phyloP scores from a whole-genome alignment of 1,140 invertebrate species.

The Zaprionus davidi region DNA sequence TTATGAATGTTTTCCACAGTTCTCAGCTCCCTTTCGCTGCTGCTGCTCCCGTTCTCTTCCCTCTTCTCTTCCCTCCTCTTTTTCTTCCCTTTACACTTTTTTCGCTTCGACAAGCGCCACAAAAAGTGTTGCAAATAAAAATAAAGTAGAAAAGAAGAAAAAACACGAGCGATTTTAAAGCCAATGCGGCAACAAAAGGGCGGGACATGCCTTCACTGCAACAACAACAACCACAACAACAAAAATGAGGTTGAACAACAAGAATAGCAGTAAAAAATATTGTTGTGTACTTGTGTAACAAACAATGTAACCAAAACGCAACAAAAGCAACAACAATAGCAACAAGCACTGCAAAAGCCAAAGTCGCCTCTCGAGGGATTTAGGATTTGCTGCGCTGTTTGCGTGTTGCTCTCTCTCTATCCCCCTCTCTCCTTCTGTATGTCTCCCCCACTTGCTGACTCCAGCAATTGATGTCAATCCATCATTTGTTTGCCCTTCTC shows the following conservation, averaged over 20 bases:
- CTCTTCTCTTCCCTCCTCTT: neutral
- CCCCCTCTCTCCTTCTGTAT: neutral
- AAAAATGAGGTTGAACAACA: conserved; percentile 18
- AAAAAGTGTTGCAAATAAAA: conserved; percentile 73
- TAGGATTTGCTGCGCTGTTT: conserved; percentile 57
- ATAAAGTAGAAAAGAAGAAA: conserved; percentile 56
- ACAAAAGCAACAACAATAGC: neutral
- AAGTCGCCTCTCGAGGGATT: conserved; percentile 43
- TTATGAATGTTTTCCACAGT: conserved; percentile 75
- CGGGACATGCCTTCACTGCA: conserved; percentile 34
- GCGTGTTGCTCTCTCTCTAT: conserved; percentile 40
- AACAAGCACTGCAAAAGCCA: conserved; percentile 22
- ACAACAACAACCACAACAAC: conserved; percentile 41
- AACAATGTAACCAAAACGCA: neutral
- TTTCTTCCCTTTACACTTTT: neutral
- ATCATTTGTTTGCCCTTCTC: conserved; percentile 58
- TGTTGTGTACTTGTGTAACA: conserved; percentile 2
- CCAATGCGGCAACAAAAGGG: conserved; percentile 74
- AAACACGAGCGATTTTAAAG: conserved; percentile 59
- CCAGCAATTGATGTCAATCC: conserved; percentile 61
- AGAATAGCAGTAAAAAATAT: conserved; percentile 17
- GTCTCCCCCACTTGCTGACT: neutral
- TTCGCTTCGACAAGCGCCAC: conserved; percentile 40
- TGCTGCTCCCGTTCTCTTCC: conserved; percentile 16
- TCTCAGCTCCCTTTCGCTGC: conserved; percentile 11